Evolutionary conservation across 2,888 invertebrate species (phyloP), one percentile per base, ranked within the genome.

Genomic region (Coecobrya sp.): DNA sequence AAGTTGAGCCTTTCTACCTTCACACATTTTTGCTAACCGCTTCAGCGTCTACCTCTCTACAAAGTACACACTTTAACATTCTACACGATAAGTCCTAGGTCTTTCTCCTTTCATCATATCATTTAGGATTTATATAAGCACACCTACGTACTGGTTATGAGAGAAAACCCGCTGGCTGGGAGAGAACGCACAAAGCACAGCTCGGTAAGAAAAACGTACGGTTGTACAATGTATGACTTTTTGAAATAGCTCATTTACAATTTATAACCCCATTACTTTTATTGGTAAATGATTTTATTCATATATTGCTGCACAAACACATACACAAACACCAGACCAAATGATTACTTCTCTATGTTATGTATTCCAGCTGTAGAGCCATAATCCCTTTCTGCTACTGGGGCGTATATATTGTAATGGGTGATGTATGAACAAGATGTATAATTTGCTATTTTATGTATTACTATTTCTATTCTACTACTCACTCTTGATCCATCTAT

Each of bases 201-300:
- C 0, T 36, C 70, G 30, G 19, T 42, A 73, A 73, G 73, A 70
- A 70, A 73, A 55, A 52, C 52, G 52, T 52, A 30, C 25, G 79
- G 81, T 81, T 84, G 65, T 79, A 36, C 65, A 79, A 65, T 90
- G 90, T 90, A 90, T 90, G 90, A 79, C 86, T 90, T 90, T 90
- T 86, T 90, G 85, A 85, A 90, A 90, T 90, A 90, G 76, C 90
- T 90, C 90, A 90, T 90, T 90, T 90, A 86, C 90, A 90, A 90
- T 90, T 90, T 90, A 90, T 90, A 79, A 27, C 52, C 85, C 90
- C 86, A 86, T 86, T 90, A 86, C 85, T 90, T 90, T 90, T 90
- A 90, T 90, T 90, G 90, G 90, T 86, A 79, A 90, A 90, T 90
- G 90, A 90, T 86, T 86, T 90, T 90, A 86, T 90, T 86, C 79